Conservation (phyloP, 1,140 invertebrate genomes). For the Plodia interpunctella region DNA sequence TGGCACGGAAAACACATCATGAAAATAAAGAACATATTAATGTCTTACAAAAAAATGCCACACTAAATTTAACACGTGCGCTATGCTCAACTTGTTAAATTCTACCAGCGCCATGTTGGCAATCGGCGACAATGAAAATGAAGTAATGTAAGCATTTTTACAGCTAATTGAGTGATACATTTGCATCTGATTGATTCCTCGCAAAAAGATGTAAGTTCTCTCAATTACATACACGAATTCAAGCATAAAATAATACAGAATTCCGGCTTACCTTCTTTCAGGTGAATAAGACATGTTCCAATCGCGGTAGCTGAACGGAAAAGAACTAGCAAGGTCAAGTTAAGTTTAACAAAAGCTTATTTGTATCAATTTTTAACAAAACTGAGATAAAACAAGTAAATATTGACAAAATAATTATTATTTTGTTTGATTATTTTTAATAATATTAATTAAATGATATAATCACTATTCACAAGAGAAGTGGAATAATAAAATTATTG, state of each 20-base stretch:
- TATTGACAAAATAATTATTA: constrained; percentile 34
- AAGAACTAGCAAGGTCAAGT: constrained; percentile 80
- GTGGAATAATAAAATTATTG: constrained; percentile 50
- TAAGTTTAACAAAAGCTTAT: constrained; percentile 67
- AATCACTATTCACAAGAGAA: constrained; percentile 22
- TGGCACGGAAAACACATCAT: no score
- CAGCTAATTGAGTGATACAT: not conserved
- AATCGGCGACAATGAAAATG: constrained; percentile 69
- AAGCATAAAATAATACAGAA: constrained; percentile 41
- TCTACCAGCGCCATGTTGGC: constrained; percentile 84
- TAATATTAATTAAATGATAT: constrained; percentile 13
- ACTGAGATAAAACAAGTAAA: constrained; percentile 18
- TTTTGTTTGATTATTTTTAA: constrained; percentile 43
- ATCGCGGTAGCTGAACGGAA: constrained; percentile 83
- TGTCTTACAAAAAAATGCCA: no score
- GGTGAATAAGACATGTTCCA: constrained; percentile 86
- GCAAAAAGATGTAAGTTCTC: not conserved
- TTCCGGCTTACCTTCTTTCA: constrained; percentile 84
- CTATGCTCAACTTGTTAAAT: constrained; percentile 53
- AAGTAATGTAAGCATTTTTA: constrained; percentile 15
- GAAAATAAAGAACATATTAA: no score
- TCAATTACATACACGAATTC: constrained; percentile 11
- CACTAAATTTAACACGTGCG: constrained; percentile 59
- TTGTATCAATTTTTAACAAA: constrained; percentile 30
- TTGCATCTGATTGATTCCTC: not conserved